phyloP scores from a whole-genome alignment of 2,113 vertebrate genomes.

The Brienomyrus longianalis region DNA sequence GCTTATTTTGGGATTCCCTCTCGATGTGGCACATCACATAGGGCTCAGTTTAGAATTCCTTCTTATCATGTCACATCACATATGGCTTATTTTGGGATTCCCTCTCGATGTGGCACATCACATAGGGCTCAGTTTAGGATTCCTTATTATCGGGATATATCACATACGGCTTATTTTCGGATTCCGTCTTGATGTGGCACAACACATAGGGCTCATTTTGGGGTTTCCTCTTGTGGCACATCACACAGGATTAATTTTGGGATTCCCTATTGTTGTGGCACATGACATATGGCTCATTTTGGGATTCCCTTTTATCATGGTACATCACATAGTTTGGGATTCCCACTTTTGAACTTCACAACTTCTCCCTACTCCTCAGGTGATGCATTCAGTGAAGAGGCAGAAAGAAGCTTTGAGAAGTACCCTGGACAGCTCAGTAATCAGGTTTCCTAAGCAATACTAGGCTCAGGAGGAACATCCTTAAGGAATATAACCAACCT shows the following conservation, averaged over 20 bases:
- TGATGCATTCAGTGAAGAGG: conserved; percentile 89
- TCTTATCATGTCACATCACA: neutral
- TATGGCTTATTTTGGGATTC: neutral
- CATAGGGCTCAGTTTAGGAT: neutral
- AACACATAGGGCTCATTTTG: too few species aligned
- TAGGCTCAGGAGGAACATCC: neutral
- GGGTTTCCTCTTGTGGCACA: too few species aligned
- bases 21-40: too few species aligned
- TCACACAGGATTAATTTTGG: too few species aligned
- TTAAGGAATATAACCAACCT: neutral
- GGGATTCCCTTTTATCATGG: neutral
- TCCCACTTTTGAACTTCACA: neutral
- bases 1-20: too few species aligned
- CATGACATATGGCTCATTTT: neutral
- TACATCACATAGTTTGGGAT: neutral
- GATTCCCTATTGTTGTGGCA: too few species aligned
- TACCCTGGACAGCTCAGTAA: conserved; percentile 94
- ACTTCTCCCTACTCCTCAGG: conserved; percentile 55
- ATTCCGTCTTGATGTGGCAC: too few species aligned
- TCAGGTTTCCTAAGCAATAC: conserved; percentile 70
- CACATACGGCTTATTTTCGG: too few species aligned
- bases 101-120: neutral
- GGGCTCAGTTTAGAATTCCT: neutral
- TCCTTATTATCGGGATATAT: too few species aligned
- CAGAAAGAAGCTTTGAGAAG: conserved; percentile 82